phyloP scores from a whole-genome alignment of 2,797 vertebrate genomes.

The Ptychobarbus kaznakovi region DNA sequence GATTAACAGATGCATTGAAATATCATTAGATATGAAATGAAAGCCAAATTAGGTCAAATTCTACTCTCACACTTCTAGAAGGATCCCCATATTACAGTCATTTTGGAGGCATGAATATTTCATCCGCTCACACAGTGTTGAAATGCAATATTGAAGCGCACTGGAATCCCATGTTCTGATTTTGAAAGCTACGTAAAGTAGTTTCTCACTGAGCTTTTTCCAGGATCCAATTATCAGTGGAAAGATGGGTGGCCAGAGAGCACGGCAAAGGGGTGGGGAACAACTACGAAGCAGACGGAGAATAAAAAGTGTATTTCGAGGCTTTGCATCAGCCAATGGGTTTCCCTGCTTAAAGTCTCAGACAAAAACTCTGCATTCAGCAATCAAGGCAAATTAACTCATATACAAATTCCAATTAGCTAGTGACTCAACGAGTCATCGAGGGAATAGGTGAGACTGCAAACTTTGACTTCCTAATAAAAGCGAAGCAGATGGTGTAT shows the following conservation, averaged over 20 bases:
- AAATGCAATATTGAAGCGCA: conserved; percentile 59
- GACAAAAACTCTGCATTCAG: conserved; percentile 19
- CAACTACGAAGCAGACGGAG: conserved; percentile 30
- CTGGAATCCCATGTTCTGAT: conserved; percentile 56
- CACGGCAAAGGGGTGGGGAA: not conserved
- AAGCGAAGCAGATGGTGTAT: not conserved
- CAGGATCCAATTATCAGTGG: conserved; percentile 59
- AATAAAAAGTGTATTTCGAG: conserved; percentile 48
- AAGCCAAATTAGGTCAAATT: conserved; percentile 36
- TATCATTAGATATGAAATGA: conserved; percentile 17
- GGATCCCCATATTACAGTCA: conserved; percentile 60
- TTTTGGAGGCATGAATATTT: conserved; percentile 62
- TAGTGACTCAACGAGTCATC: not conserved
- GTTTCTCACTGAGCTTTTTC: conserved; percentile 57
- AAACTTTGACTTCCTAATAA: conserved; percentile 20
- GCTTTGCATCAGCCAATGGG: conserved; percentile 39
- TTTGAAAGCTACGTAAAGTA: conserved; percentile 57
- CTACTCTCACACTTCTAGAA: conserved; percentile 44
- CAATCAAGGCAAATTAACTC: conserved; percentile 46
- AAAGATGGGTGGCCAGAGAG: conserved; percentile 37
- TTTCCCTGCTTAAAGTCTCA: conserved; percentile 7
- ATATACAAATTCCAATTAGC: conserved; percentile 32
- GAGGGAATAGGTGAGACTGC: not conserved
- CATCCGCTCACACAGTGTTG: conserved; percentile 43
- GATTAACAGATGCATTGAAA: conserved; percentile 6